Evolutionary conservation across 2,888 invertebrate genomes (phyloP).

Genomic region (Drosophila subquinaria): DNA sequence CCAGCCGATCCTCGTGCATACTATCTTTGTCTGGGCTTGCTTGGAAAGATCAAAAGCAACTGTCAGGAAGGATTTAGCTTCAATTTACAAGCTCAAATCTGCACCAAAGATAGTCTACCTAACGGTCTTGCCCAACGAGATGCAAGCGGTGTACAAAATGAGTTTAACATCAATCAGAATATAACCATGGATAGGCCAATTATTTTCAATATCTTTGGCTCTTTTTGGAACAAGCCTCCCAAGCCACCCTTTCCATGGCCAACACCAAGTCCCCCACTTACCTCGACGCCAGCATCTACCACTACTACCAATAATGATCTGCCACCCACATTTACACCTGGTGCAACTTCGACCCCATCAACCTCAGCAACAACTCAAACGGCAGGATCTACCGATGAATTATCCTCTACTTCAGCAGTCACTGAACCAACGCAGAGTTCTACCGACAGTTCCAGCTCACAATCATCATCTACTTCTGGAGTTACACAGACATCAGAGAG

Average conservation of each 20-base stretch:
- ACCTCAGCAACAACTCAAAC: not conserved
- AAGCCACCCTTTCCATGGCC: constrained; percentile 13
- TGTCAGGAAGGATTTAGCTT: constrained; percentile 59
- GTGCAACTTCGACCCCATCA: not conserved
- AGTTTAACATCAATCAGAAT: constrained; percentile 50
- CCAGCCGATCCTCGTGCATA: constrained; percentile 55
- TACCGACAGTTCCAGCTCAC: not conserved
- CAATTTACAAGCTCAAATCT: constrained; percentile 42
- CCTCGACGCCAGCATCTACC: not conserved
- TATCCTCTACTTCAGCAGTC: constrained; percentile 4
- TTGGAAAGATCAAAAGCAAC: constrained; percentile 50
- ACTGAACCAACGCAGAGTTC: not conserved
- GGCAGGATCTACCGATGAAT: not conserved
- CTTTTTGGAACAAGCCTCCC: constrained; percentile 37
- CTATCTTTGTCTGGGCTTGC: constrained; percentile 56
- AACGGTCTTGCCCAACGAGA: not conserved
- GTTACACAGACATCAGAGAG: not conserved
- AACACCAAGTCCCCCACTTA: not conserved
- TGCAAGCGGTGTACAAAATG: constrained; percentile 1
- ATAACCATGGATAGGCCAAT: constrained; percentile 55
- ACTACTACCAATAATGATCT: not conserved
- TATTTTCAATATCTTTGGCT: constrained; percentile 57
- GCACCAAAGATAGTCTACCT: constrained; percentile 11
- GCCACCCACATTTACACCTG: not conserved
- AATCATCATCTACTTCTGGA: not conserved